phyloP scores from a whole-genome alignment of 2,797 vertebrate genomes.

The Bradypodion ventrale region DNA sequence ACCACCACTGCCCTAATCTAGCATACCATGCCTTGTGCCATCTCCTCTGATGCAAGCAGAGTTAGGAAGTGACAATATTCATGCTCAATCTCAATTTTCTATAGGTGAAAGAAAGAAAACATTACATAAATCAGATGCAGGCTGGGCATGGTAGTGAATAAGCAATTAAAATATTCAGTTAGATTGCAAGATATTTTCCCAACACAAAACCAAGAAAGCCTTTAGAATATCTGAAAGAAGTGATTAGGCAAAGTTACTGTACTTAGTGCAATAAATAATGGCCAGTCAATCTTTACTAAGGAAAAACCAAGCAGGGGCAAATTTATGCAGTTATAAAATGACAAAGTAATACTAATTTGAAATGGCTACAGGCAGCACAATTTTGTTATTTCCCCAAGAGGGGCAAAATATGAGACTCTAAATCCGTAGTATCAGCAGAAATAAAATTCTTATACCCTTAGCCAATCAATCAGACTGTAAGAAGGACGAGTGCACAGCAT shows the following conservation, averaged over 20 bases:
- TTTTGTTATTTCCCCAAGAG: neutral
- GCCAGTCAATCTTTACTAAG: neutral
- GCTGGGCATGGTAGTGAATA: neutral
- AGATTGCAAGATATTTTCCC: neutral
- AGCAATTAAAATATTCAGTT: neutral
- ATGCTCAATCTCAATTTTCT: neutral
- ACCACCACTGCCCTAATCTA: too few species aligned
- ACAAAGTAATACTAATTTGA: neutral
- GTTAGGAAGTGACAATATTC: neutral
- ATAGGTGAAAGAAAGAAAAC: neutral
- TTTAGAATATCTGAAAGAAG: neutral
- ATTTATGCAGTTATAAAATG: neutral
- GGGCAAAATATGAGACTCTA: neutral
- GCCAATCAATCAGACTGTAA: rapidly evolving
- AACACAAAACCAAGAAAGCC: neutral
- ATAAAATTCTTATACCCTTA: neutral
- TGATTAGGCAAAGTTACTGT: neutral
- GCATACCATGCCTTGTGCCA: neutral
- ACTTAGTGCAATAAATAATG: neutral
- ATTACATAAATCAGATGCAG: neutral
- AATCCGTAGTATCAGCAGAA: neutral
- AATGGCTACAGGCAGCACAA: neutral
- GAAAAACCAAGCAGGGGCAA: neutral
- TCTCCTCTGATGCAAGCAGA: neutral
- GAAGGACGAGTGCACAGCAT: neutral